Evolutionary conservation across 2,797 vertebrate species (phyloP).

Genomic region (Garrulus glandarius): DNA sequence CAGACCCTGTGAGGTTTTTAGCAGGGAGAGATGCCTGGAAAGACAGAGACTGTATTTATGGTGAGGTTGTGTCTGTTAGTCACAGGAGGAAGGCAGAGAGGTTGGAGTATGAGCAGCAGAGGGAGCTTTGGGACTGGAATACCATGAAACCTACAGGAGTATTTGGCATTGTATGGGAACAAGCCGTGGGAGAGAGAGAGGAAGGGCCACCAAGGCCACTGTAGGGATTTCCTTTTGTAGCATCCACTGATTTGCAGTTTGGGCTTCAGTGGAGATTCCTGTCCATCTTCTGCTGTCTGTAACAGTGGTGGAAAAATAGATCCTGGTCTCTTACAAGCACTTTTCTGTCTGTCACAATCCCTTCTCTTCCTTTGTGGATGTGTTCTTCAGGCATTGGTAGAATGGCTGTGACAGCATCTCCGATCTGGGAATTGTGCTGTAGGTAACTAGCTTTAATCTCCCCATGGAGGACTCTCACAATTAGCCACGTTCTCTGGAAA

Average conservation of each 20-base stretch:
- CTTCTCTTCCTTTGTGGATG: not conserved
- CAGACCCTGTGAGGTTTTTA: not conserved
- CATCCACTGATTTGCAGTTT: not conserved
- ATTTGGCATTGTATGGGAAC: not conserved
- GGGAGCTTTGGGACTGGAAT: slow-evolving; percentile 45
- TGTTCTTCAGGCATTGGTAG: not conserved
- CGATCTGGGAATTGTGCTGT: not conserved
- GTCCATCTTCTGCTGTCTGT: not conserved
- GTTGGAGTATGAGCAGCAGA: slow-evolving; percentile 32
- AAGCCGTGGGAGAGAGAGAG: not conserved
- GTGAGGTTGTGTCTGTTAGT: not conserved
- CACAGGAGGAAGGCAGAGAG: not conserved
- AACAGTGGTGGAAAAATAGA: not conserved
- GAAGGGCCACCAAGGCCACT: not conserved
- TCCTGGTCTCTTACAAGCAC: not conserved
- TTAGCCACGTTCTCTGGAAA: not conserved
- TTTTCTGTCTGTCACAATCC: not conserved
- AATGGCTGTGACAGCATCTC: not conserved
- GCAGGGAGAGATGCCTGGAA: not conserved
- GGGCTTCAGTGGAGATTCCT: not conserved
- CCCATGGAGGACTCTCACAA: not conserved
- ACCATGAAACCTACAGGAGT: not conserved
- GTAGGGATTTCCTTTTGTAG: not conserved
- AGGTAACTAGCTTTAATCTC: not conserved
- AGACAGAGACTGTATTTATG: not conserved